Percentiles rank a stretch among this genome's conserved stretches.
Conservation (phyloP, 37 sponge, comb jelly and placozoan genomes). For the Eunapius fragilis region DNA sequence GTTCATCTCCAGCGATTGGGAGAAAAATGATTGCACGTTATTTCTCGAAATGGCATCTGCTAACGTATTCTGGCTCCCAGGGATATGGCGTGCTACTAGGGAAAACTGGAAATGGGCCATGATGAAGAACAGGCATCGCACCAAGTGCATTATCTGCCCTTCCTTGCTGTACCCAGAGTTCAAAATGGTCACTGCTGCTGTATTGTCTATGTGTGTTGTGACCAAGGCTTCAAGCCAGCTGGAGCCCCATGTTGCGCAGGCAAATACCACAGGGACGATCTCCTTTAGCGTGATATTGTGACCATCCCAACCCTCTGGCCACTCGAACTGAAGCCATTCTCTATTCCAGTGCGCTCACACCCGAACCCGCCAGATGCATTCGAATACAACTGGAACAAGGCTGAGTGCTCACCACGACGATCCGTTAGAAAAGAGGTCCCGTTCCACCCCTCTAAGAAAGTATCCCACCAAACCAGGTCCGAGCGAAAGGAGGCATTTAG, state of each 20-base stretch:
- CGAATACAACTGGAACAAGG: neutral
- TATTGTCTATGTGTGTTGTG: conserved; percentile 30
- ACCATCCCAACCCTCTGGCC: neutral
- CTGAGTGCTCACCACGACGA: neutral
- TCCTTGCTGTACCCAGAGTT: conserved; percentile 19
- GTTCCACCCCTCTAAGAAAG: conserved; percentile 40
- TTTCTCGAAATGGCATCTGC: conserved; percentile 54
- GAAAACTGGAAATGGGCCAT: conserved; percentile 11
- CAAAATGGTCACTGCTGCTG: conserved; percentile 37
- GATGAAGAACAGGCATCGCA: conserved; percentile 33
- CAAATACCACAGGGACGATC: conserved; percentile 43
- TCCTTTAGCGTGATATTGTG: conserved; percentile 61
- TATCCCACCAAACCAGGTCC: conserved; percentile 42
- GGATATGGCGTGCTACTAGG: conserved; percentile 1
- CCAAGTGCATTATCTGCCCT: conserved; percentile 46
- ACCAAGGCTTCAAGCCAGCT: conserved; percentile 40
- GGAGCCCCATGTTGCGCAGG: conserved; percentile 51
- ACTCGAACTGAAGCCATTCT: conserved; percentile 43
- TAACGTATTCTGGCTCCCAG: conserved; percentile 7
- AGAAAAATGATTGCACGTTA: neutral
- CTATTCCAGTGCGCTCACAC: conserved; percentile 27
- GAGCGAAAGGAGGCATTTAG: conserved; percentile 11
- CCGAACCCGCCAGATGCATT: conserved; percentile 51
- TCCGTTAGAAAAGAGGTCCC: conserved; percentile 3
- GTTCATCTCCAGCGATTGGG: neutral